These are phyloP conservation scores for Aporophyla nigra DNA, from an alignment of 2,888 invertebrate genomes.

Conservation along the genomic window DNA sequence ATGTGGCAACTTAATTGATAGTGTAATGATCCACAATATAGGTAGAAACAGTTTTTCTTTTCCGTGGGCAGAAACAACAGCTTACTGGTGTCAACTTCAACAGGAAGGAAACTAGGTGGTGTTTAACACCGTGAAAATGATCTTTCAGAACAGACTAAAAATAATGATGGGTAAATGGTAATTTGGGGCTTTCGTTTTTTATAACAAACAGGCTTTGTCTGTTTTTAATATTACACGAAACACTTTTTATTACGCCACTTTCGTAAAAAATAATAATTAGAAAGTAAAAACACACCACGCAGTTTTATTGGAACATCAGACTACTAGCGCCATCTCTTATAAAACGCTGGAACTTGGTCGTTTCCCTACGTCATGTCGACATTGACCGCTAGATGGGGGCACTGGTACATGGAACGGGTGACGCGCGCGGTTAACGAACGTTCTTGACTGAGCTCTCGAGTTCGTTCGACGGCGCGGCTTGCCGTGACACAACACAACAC, in stretches of 20 bases:
- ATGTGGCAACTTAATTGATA: background rate
- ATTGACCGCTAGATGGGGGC: conserved; percentile 90
- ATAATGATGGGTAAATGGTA: background rate
- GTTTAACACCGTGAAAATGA: background rate
- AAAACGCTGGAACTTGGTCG: conserved; percentile 73
- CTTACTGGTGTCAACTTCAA: background rate
- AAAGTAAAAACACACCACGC: conserved; percentile 24
- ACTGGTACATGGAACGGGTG: conserved; percentile 81
- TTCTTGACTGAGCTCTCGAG: conserved; percentile 89
- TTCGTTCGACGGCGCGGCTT: conserved; percentile 82
- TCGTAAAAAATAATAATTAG: background rate
- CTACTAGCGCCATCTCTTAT: conserved; percentile 84
- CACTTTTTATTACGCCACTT: background rate
- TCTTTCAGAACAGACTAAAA: background rate
- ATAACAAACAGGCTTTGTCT: background rate
- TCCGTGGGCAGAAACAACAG: background rate
- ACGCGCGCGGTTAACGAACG: conserved; percentile 90
- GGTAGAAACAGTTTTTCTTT: background rate
- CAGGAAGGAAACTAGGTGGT: background rate
- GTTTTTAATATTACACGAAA: background rate
- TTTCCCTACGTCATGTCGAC: conserved; percentile 83
- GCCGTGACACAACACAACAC: conserved; percentile 78
- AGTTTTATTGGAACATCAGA: conserved; percentile 39
- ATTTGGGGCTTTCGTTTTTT: background rate
- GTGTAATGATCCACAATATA: background rate